Evolutionary conservation across 2,113 vertebrate genomes (phyloP), one percentile per base, ranked within the genome.

Genomic region (Dicerorhinus sumatrensis): DNA sequence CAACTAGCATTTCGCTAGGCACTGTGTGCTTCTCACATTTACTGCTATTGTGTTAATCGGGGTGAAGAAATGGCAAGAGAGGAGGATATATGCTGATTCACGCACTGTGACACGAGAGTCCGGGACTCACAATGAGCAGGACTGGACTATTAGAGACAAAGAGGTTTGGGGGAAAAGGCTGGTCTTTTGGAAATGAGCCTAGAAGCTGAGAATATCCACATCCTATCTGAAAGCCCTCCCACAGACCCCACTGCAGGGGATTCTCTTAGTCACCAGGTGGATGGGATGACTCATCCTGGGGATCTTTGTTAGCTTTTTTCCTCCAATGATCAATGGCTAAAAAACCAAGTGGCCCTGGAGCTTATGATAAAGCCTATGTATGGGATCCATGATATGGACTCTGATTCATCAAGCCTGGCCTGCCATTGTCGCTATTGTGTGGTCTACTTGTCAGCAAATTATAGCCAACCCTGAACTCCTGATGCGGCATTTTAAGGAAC

Each of bases 1-100:
- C 8, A 4, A 29, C 23, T 8, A 36, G 11, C 1, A 1, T 29
- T 39, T 8, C 0, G 1, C 48, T 69, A 10, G 13, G 73, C 1
- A 20, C 42, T 21, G 33, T 1, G 0, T 31, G 21, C 12, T 31
- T 31, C n/a, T 67, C 46, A 46, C 29, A 29, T 3, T 23, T 21
- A 31, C 63, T 42, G 17, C 42, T 46, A 62, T 14, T 0, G 7
- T 17, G 36, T 46, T 51, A 29, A 13, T 46, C 29, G 69, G 21
- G 1, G 23, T 54, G 23, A n/a, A 87, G 62, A 62, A 5, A 25
- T 0, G 75, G 31, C 62, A 4, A 58, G 31, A 18, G 18, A 20
- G 25, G 51, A 58, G n/a, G 79, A 46, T 29, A 31, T 17, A 0
- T 36, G 17, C 31, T 36, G 60, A 58, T 17, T 8, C 6, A 1